Evolutionary conservation across 1,140 invertebrate genomes (phyloP), one percentile per base, ranked within the genome.

Genomic region (Nylanderia fulva): DNA sequence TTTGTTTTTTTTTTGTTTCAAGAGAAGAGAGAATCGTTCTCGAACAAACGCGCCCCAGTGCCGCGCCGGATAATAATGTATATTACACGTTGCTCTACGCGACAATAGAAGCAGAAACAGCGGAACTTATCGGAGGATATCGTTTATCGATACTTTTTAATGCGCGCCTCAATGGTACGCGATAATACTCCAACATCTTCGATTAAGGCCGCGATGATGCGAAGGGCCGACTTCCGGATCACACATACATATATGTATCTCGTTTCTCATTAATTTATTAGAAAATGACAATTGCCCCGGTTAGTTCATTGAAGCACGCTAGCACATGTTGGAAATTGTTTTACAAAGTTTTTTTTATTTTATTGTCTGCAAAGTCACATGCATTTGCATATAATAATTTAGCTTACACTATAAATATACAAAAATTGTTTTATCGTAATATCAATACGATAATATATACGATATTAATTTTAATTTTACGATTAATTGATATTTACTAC

Each of bases 121-220:
- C 52, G 54, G 60, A 58, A 88, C 82, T 85, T 88, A 75, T 85
- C 87, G 86, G 86, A 27, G 42, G 48, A 84, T 88, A 88, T 88
- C 86, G 86, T 84, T 88, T 88, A 88, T 85, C 87, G 86, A 88
- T 88, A 85, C 74, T 66, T 86, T 85, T 75, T 77, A 84, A 87
- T 76, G 39, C 80, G 71, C 66, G 74, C 60, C 54, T 36, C 72
- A 39, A 29, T n/a, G n/a, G 21, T 33, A 63, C 48, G 18, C 18
- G 86, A 84, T 79, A 56, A 88, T 61, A 56, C 66, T 85, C 52
- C 18, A 58, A 54, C 85, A 76, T 87, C 80, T 66, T 13, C 58
- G 48, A 54, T 27, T n/a, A 48, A 48, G 45, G 24, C 11, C 45
- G 54, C 54, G 39, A 3, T 13, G 48, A n/a, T 39, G 54, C 69